phyloP scores from a whole-genome alignment of 2,113 vertebrate species.

The Prionailurus bengalensis region DNA sequence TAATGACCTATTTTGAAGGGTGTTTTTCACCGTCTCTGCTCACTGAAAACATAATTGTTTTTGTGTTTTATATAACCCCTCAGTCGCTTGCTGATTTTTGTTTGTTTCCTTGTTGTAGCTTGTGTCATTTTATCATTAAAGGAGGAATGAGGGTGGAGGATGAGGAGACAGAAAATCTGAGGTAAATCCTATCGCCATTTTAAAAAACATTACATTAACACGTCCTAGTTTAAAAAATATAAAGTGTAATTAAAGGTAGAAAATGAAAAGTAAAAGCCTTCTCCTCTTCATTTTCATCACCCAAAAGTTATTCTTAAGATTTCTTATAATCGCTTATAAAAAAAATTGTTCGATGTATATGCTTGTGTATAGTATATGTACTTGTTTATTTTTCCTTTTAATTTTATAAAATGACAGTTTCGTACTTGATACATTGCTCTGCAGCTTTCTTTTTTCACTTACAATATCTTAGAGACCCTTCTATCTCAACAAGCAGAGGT shows the following conservation, averaged over 20 bases:
- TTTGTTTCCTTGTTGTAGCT: slow-evolving; percentile 44
- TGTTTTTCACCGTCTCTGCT: slow-evolving; percentile 52
- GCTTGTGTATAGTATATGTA: neutral
- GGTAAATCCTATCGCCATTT: neutral
- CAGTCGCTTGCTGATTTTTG: slow-evolving; percentile 41
- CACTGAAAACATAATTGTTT: slow-evolving; percentile 63
- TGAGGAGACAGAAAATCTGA: slow-evolving; percentile 17
- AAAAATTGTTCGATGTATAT: neutral
- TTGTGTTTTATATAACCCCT: slow-evolving; percentile 62
- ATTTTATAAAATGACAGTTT: neutral
- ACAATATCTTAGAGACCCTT: neutral
- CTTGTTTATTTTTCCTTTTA: neutral
- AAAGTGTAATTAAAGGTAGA: neutral
- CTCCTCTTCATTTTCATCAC: neutral
- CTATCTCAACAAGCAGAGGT: neutral
- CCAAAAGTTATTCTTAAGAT: neutral
- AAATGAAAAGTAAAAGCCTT: slow-evolving; percentile 45
- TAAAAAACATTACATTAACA: neutral
- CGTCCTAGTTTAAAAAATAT: neutral
- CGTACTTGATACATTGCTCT: neutral
- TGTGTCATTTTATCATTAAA: slow-evolving; percentile 48
- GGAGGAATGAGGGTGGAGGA: neutral
- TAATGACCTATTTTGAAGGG: slow-evolving; percentile 63
- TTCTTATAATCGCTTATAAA: neutral
- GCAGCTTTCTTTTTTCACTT: neutral